Conservation (phyloP, 2,113 vertebrate genomes). For the Motacilla alba region DNA sequence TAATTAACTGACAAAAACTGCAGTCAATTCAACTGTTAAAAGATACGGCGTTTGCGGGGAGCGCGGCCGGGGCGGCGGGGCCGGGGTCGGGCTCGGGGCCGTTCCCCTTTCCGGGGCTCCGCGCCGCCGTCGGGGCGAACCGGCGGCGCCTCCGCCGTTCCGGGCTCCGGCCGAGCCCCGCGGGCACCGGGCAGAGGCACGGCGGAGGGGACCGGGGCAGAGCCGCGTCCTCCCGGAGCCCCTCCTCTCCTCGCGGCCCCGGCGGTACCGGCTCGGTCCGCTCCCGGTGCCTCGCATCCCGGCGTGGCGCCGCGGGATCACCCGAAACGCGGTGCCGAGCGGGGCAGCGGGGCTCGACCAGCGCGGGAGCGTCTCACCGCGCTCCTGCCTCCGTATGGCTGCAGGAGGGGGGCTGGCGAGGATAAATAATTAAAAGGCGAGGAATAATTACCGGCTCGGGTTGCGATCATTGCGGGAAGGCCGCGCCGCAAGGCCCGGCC, state of each 20-base stretch:
- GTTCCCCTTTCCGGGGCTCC: background rate
- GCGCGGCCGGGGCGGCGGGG: background rate
- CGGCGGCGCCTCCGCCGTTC: background rate
- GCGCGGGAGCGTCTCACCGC: background rate
- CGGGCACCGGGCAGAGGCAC: background rate
- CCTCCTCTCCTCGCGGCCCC: no score
- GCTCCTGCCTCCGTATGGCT: background rate
- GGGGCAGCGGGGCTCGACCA: background rate
- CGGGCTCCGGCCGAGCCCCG: background rate
- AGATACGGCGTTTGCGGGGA: slow-evolving; percentile 55
- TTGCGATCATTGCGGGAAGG: slow-evolving; percentile 81
- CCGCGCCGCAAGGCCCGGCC: slow-evolving; percentile 32
- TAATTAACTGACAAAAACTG: slow-evolving; percentile 85
- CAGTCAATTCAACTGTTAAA: slow-evolving; percentile 81
- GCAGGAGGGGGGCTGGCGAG: background rate
- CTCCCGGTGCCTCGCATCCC: background rate
- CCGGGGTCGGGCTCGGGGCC: background rate
- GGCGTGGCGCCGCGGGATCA: background rate
- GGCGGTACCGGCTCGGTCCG: background rate
- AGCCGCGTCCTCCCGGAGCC: background rate
- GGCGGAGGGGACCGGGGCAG: background rate
- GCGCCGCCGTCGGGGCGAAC: background rate
- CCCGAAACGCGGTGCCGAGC: background rate
- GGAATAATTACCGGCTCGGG: slow-evolving; percentile 91
- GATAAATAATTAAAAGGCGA: slow-evolving; percentile 88